These are phyloP conservation scores for Ephialtes manifestator DNA, from an alignment of 2,888 invertebrate genomes.

Conservation along the genomic window DNA sequence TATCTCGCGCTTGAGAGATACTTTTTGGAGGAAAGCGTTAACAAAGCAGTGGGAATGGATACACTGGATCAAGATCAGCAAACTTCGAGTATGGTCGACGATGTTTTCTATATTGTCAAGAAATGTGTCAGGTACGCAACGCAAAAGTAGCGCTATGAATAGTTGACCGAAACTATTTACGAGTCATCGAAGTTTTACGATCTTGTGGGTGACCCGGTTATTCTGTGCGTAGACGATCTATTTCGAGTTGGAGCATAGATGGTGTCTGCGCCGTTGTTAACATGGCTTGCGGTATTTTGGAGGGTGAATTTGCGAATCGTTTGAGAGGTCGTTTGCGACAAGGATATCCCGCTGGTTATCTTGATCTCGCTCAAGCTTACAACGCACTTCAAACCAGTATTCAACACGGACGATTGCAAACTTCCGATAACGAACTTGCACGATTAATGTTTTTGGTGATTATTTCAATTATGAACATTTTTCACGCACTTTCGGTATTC, in stretches of 20 bases:
- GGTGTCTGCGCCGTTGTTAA: conserved; percentile 99
- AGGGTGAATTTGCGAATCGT: conserved; percentile 93
- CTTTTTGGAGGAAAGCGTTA: conserved; percentile 97
- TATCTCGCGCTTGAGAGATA: conserved; percentile 97
- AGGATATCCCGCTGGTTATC: conserved; percentile 93
- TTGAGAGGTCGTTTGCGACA: conserved; percentile 91
- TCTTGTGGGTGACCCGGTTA: conserved; percentile 51
- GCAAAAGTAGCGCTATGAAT: neutral
- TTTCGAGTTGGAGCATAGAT: conserved; percentile 96
- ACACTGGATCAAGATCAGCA: conserved; percentile 90
- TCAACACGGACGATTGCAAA: conserved; percentile 93
- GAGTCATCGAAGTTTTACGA: neutral
- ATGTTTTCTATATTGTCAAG: conserved; percentile 98
- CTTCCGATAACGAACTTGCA: conserved; percentile 92
- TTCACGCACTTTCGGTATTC: neutral
- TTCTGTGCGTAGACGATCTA: conserved; percentile 90
- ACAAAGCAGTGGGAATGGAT: conserved; percentile 95
- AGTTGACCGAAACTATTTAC: conserved; percentile 25
- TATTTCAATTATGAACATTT: conserved; percentile 26
- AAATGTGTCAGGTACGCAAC: conserved; percentile 94
- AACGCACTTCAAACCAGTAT: conserved; percentile 93
- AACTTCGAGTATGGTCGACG: conserved; percentile 98
- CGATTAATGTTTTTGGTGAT: conserved; percentile 92
- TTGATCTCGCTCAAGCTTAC: conserved; percentile 93
- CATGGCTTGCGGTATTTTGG: conserved; percentile 95